Conservation (phyloP, 1,140 invertebrate species). For the Pseudomyrmex gracilis region DNA sequence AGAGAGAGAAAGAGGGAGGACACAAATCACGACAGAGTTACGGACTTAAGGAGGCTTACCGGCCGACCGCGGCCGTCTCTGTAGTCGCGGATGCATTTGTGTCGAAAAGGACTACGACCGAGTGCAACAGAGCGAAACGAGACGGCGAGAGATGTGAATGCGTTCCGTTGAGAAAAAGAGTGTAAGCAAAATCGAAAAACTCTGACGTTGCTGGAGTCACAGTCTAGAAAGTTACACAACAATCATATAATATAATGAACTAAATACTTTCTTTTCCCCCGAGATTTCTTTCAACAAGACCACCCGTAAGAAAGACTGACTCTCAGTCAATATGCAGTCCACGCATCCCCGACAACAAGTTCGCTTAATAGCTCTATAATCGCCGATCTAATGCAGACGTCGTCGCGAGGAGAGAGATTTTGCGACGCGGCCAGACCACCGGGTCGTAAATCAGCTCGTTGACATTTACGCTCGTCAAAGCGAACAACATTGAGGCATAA, state of each 20-base stretch:
- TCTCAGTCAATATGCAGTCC: not conserved
- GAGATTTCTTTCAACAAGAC: not conserved
- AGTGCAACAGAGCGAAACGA: not conserved
- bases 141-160: not conserved
- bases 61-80: conserved; percentile 30
- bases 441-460: conserved; percentile 78
- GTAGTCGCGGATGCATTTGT: conserved; percentile 61
- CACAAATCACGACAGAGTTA: conserved; percentile 77
- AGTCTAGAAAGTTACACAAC: not conserved
- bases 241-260: not conserved
- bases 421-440: conserved; percentile 67
- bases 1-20: conserved; percentile 61
- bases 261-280: not conserved
- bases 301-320: not conserved
- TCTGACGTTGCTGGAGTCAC: no score
- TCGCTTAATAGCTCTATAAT: conserved; percentile 36
- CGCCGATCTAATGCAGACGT: conserved; percentile 78
- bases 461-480: conserved; percentile 84
- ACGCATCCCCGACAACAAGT: not conserved
- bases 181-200: not conserved
- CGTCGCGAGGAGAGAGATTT: conserved; percentile 29
- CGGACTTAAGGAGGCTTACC: conserved; percentile 77
- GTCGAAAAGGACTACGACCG: not conserved
- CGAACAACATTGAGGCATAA: conserved; percentile 82
- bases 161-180: conserved; percentile 1